These are phyloP conservation scores for Bufotes viridis DNA, from an alignment of 2,797 vertebrate genomes.

Conservation along the genomic window DNA sequence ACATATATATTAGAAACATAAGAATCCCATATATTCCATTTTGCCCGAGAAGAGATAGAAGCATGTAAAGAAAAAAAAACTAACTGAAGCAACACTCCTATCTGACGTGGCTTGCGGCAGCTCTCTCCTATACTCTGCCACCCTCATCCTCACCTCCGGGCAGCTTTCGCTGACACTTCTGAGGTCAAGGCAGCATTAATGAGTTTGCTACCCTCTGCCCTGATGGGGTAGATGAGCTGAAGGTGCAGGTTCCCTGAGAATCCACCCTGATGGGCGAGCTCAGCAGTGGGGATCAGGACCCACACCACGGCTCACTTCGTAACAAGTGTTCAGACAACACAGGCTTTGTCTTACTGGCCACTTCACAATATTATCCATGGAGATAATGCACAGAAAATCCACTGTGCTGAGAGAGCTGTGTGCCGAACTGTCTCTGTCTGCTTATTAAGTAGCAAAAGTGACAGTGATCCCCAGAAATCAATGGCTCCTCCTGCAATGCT, in stretches of 20 bases:
- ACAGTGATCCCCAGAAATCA: not conserved
- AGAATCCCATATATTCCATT: not conserved
- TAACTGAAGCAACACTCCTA: not conserved
- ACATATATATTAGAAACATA: not conserved
- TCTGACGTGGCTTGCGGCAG: not conserved
- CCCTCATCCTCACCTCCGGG: not conserved
- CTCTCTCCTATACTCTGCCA: not conserved
- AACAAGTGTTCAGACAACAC: not conserved
- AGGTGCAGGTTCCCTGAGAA: not conserved
- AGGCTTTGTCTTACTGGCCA: not conserved
- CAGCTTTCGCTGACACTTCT: not conserved
- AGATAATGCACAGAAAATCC: not conserved
- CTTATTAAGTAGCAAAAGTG: not conserved
- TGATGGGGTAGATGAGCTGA: not conserved
- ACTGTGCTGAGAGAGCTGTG: not conserved
- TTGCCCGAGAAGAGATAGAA: too few species aligned
- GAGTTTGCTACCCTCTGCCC: not conserved
- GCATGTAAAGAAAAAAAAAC: not conserved
- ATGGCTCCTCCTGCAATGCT: slow-evolving; percentile 2
- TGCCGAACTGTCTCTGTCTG: not conserved
- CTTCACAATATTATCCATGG: not conserved
- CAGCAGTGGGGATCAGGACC: not conserved
- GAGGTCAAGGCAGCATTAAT: not conserved
- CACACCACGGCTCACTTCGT: not conserved
- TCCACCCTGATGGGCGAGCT: not conserved